These are phyloP conservation scores for Halichoeres trimaculatus DNA, from an alignment of 2,113 vertebrate species.

Conservation along the genomic window DNA sequence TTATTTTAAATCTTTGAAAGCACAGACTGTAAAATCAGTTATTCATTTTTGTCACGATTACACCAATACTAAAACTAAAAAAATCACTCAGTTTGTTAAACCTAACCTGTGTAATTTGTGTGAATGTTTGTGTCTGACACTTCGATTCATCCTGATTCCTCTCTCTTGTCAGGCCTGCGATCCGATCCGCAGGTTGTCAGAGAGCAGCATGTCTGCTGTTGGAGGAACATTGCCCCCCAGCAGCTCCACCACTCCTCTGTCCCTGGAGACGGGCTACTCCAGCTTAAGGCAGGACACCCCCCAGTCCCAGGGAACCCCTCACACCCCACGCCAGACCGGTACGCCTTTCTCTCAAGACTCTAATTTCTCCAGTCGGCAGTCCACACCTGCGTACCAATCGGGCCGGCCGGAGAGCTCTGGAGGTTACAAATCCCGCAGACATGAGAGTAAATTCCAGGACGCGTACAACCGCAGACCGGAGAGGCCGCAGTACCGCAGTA, in stretches of 20 bases:
- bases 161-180: slow-evolving; percentile 76
- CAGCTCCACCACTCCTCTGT: slow-evolving; percentile 91
- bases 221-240: slow-evolving; percentile 87
- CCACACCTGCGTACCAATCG: slow-evolving; percentile 91
- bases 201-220: slow-evolving; percentile 83
- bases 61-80: not conserved
- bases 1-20: not conserved
- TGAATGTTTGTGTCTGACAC: not conserved
- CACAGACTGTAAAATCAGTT: not conserved
- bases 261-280: slow-evolving; percentile 95
- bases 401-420: slow-evolving; percentile 86
- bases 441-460: slow-evolving; percentile 94
- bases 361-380: slow-evolving; percentile 94
- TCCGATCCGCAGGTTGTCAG: slow-evolving; percentile 87
- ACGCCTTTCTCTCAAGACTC: slow-evolving; percentile 98
- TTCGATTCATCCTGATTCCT: slow-evolving; percentile 1
- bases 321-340: slow-evolving; percentile 88
- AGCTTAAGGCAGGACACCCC: slow-evolving; percentile 95
- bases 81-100: not conserved
- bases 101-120: not conserved
- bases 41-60: not conserved
- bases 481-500: slow-evolving; percentile 83
- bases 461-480: slow-evolving; percentile 95
- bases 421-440: slow-evolving; percentile 90
- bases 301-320: slow-evolving; percentile 92